Percentiles rank a stretch among this genome's conserved stretches.
These are phyloP conservation scores for Leptatherina wallacei DNA, from an alignment of 2,797 vertebrate species.

Conservation along the genomic window DNA sequence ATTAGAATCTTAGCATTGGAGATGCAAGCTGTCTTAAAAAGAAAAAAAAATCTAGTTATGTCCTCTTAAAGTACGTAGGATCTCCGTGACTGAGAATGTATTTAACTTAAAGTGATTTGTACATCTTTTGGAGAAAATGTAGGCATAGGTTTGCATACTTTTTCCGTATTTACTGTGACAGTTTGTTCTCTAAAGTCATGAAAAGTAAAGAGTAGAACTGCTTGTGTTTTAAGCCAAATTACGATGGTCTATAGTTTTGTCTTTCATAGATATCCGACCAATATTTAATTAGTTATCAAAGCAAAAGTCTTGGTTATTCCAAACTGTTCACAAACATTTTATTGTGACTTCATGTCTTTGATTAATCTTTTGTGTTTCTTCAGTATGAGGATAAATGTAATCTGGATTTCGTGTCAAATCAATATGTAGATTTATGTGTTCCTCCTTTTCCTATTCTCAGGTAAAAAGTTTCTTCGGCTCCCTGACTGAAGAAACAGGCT, in stretches of 20 bases:
- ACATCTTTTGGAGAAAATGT: neutral
- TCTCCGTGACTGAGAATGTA: too few relatives aligned
- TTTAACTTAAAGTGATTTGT: too few relatives aligned
- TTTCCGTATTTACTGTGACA: neutral
- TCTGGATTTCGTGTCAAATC: neutral
- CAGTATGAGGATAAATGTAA: neutral
- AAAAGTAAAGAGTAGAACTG: too few relatives aligned
- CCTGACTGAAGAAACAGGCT: conserved; percentile 82
- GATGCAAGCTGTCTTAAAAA: too few relatives aligned
- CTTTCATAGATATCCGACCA: neutral
- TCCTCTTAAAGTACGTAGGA: too few relatives aligned
- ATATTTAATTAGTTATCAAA: neutral
- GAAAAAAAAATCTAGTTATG: too few relatives aligned
- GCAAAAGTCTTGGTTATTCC: neutral
- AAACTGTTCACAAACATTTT: neutral
- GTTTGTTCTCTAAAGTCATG: neutral
- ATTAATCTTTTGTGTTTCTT: neutral
- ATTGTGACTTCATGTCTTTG: neutral
- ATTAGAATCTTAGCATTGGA: too few relatives aligned
- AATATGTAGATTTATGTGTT: neutral
- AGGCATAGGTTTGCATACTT: neutral
- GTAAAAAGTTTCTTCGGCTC: conserved; percentile 87
- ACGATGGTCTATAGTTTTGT: neutral
- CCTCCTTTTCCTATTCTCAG: conserved; percentile 61
- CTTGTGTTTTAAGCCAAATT: too few relatives aligned